Evolutionary conservation across 2,113 vertebrate genomes (phyloP), one percentile per base, ranked within the genome.

Genomic region (Mobula birostris): DNA sequence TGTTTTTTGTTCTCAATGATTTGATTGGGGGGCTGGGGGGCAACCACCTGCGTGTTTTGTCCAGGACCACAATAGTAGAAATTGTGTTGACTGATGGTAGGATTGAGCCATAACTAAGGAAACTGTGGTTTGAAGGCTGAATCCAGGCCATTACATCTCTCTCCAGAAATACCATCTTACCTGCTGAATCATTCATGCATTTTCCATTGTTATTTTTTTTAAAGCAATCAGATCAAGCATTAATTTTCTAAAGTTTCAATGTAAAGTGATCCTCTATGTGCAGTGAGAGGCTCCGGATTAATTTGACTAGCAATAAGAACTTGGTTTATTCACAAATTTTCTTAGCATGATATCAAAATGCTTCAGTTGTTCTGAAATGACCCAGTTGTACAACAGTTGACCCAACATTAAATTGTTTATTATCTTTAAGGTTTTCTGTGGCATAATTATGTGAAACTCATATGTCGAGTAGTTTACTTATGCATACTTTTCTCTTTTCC

Each of bases 351-450:
- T 90, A 90, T 90, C 85, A 90, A 90, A 48, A 90, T 90, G 85
- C 85, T 66, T 29, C 29, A 32, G 61, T 90, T 90, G 61, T 90
- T 90, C n/a, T 90, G n/a, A 32, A 68, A 29, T 90, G 85, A 90
- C 85, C 85, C 61, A 15, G 29, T 29, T 32, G 61, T 17, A 61
- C 32, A 32, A 29, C 85, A 88, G 12, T 63, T 90, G 85, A 90
- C 66, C 85, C 85, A 90, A 88, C 66, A 63, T 66, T 32, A 90
- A 90, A 66, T 90, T 12, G 61, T 68, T 88, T 61, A 88, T 27
- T 63, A 66, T 66, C n/a, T 68, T 66, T 29, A 32, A n/a, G 58
- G n/a, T 6, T 90, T 66, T 90, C 83, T 88, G 56, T n/a, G 83
- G 56, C 58, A n/a, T 61, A 90, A 7, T 90, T 66, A 66, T 68